These are phyloP conservation scores for Orthonyx spaldingii DNA, from an alignment of 2,113 vertebrate genomes.

Conservation along the genomic window DNA sequence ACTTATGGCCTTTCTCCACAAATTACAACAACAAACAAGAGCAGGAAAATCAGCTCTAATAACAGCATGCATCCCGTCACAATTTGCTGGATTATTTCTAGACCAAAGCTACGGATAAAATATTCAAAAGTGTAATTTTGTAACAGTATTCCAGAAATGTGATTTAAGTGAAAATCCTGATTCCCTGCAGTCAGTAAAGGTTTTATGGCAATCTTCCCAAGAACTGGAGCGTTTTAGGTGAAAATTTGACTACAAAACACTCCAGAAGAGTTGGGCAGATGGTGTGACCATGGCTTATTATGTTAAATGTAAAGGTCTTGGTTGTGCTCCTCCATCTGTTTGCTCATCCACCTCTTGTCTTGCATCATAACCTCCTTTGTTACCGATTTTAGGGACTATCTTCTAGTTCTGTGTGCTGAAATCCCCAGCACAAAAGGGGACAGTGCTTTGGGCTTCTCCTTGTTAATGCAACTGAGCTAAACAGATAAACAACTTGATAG, in stretches of 20 bases:
- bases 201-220: background rate
- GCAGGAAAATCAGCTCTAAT: conserved; percentile 46
- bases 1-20: conserved; percentile 61
- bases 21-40: conserved; percentile 61
- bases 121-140: background rate
- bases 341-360: background rate
- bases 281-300: background rate
- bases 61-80: conserved; percentile 6
- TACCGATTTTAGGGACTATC: background rate
- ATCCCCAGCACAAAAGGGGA: background rate
- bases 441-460: background rate
- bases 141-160: background rate
- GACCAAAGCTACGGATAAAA: background rate
- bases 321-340: background rate
- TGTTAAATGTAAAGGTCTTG: background rate
- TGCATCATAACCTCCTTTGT: background rate
- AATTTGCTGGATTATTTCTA: conserved; percentile 44
- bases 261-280: background rate
- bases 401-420: background rate
- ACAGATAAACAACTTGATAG: conserved; percentile 27
- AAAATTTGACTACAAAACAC: background rate
- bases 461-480: background rate
- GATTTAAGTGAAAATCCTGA: background rate
- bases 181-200: background rate
- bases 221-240: background rate